Conservation (phyloP, 2,113 vertebrate genomes). For the Nycticryphes semicollaris region DNA sequence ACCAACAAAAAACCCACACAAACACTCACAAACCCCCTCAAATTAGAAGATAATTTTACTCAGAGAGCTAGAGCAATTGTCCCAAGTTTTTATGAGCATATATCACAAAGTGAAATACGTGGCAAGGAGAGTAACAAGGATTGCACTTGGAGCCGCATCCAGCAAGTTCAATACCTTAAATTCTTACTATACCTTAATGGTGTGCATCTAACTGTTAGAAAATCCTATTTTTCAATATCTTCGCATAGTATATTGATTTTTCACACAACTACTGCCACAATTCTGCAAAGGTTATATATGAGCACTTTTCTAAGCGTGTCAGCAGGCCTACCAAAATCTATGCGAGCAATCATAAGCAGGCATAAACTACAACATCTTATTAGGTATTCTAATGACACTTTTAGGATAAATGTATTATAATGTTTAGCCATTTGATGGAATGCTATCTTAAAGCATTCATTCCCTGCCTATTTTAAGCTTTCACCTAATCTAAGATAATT, state of each 20-base stretch:
- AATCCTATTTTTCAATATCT: slow-evolving; percentile 8
- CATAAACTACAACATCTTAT: not conserved
- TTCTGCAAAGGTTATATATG: not conserved
- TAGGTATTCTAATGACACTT: not conserved
- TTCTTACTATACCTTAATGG: not conserved
- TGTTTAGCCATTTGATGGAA: not conserved
- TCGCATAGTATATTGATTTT: not conserved
- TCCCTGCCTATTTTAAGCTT: not conserved
- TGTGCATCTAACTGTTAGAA: not conserved
- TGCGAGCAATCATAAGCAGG: not conserved
- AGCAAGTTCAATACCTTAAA: not conserved
- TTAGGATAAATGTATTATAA: not conserved
- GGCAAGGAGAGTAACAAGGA: not conserved
- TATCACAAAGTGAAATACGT: not conserved
- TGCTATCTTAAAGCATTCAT: not conserved
- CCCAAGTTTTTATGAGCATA: not conserved
- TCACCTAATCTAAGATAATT: not conserved
- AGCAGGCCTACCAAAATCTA: slow-evolving; percentile 16
- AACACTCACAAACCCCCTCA: not conserved
- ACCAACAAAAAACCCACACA: not conserved
- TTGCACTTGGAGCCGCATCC: not conserved
- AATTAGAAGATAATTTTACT: not conserved
- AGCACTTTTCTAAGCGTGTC: not conserved
- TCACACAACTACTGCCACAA: not conserved
- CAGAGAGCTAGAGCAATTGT: not conserved